phyloP scores from a whole-genome alignment of 1,140 invertebrate genomes.

The Ceratoteleas bidentatus region DNA sequence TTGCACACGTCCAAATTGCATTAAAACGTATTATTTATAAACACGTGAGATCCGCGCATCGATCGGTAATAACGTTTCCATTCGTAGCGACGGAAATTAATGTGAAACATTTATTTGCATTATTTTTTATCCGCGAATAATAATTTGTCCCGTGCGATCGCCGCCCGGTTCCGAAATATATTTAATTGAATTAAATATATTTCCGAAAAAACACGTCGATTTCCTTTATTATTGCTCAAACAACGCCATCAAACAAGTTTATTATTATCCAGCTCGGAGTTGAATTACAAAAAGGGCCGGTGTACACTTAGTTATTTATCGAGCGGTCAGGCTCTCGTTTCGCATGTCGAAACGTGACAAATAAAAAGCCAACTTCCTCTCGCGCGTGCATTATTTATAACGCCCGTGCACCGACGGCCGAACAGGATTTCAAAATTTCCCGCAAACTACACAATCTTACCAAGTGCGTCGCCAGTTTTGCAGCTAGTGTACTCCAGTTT shows the following conservation, averaged over 20 bases:
- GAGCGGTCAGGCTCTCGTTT: not conserved
- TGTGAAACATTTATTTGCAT: conserved; percentile 32
- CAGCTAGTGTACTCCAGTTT: conserved; percentile 61
- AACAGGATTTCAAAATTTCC: conserved; percentile 47
- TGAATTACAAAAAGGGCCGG: conserved; percentile 10
- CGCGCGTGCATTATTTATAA: conserved; percentile 16
- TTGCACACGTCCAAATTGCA: conserved; percentile 31
- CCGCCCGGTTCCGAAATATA: conserved; percentile 9
- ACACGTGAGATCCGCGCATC: too few species aligned
- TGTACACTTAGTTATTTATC: conserved; percentile 17
- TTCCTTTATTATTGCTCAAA: conserved; percentile 27
- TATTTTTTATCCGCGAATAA: conserved; percentile 24
- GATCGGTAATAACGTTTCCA: conserved; percentile 23
- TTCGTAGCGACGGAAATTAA: conserved; percentile 7
- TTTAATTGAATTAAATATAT: conserved; percentile 12
- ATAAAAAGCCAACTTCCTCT: conserved; percentile 9
- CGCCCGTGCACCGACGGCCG: not conserved
- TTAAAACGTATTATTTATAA: conserved; percentile 29
- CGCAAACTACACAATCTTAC: conserved; percentile 6
- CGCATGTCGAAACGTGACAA: conserved; percentile 13
- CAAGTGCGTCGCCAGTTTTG: conserved; percentile 60
- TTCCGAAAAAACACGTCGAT: conserved; percentile 10
- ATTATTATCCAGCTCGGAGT: not conserved
- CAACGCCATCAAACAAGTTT: conserved; percentile 3
- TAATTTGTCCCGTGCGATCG: conserved; percentile 12